Percentiles rank a stretch among this genome's conserved stretches.
These are phyloP conservation scores for Furcula furcula DNA, from an alignment of 2,888 invertebrate genomes.

Conservation along the genomic window DNA sequence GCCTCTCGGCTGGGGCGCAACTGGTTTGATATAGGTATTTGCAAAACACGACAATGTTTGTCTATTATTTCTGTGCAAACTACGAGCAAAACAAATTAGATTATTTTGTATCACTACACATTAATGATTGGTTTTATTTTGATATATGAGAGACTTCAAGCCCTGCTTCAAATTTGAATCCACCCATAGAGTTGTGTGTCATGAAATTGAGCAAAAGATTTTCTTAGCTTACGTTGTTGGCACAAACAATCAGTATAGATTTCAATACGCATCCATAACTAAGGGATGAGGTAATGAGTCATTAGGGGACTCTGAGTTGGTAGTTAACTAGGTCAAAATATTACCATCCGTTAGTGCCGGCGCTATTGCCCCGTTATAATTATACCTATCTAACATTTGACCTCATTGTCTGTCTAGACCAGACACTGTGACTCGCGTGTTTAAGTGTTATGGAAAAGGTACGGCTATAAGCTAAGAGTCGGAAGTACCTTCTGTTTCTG, in stretches of 20 bases:
- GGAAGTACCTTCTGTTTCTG: too few species aligned
- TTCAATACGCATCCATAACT: too few species aligned
- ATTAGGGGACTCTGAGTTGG: too few species aligned
- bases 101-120: conserved; percentile 30
- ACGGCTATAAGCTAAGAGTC: not conserved
- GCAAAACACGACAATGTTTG: conserved; percentile 36
- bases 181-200: too few species aligned
- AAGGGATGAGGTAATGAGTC: too few species aligned
- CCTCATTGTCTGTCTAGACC: conserved; percentile 30
- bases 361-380: too few species aligned
- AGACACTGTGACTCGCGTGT: conserved; percentile 29
- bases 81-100: conserved; percentile 42
- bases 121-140: conserved; percentile 1
- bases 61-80: conserved; percentile 37
- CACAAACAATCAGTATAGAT: too few species aligned
- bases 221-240: too few species aligned
- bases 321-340: conserved; percentile 11
- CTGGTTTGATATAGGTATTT: conserved; percentile 38
- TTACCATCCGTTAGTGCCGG: conserved; percentile 6
- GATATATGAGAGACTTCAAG: too few species aligned
- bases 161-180: too few species aligned
- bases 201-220: too few species aligned
- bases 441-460: conserved; percentile 18
- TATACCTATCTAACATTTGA: conserved; percentile 23
- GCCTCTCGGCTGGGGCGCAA: conserved; percentile 15